These are phyloP conservation scores for Edolisoma coerulescens DNA, from an alignment of 2,113 vertebrate species.

Conservation along the genomic window DNA sequence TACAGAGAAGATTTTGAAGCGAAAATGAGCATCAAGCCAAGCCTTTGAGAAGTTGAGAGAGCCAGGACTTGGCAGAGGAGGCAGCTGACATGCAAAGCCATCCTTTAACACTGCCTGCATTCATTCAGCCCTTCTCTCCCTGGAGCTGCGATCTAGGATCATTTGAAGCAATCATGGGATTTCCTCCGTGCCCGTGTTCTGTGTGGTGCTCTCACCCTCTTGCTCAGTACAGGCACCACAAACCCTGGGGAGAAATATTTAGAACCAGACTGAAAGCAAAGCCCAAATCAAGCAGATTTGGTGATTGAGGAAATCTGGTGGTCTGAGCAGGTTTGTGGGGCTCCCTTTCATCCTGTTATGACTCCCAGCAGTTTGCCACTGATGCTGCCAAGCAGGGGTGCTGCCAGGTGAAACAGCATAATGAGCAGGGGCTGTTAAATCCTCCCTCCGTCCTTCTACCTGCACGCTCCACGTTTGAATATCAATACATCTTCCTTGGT, in stretches of 20 bases:
- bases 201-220: neutral
- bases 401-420: neutral
- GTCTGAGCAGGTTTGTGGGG: neutral
- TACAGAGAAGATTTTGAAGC: neutral
- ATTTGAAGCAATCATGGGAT: neutral
- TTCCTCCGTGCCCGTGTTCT: fast-evolving
- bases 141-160: neutral
- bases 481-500: neutral
- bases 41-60: neutral
- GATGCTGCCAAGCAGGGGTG: neutral
- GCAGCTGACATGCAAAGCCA: neutral
- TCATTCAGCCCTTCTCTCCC: neutral
- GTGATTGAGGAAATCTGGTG: neutral
- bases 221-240: neutral
- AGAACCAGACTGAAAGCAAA: neutral
- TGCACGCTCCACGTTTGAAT: neutral
- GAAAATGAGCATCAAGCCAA: neutral
- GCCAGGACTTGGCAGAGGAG: neutral
- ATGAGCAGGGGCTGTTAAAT: neutral
- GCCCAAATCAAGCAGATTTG: neutral
- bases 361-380: neutral
- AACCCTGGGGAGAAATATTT: neutral
- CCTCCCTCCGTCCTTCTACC: neutral
- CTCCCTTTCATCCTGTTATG: neutral
- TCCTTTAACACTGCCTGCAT: neutral